Evolutionary conservation across 2,113 vertebrate species (phyloP), one percentile per base, ranked within the genome.

Genomic region (Sinocyclocheilus anophthalmus): DNA sequence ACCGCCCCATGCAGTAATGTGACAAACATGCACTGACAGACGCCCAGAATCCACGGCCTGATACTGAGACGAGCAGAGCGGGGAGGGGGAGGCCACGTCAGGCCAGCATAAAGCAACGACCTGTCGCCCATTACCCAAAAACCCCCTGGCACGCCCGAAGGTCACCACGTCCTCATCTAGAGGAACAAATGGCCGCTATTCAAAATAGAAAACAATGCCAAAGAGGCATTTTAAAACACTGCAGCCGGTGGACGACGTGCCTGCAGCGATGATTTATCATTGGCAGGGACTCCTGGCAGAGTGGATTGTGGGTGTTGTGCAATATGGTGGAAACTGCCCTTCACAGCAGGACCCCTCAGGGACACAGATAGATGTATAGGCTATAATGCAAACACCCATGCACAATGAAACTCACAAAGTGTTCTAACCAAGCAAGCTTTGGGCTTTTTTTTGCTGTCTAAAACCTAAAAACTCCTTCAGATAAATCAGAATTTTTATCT

Each of bases 201-300:
- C 10, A 92, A 95, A 94, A 94, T 94, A 94, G 92, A 83, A 84
- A 90, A 84, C 90, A 91, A 92, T 90, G 91, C 87, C 88, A 76
- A 84, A 84, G 84, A 86, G 91, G 89, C 88, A 90, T 91, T 88
- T 86, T 76, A 91, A 84, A 87, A 84, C 45, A 61, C 69, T 30
- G 55, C 30, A 22, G 13, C 9, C 73, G 33, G 81, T 18, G 73
- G 88, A 89, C 80, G 88, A 90, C 89, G 24, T 4, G 88, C 85
- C 81, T 76, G 63, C n/a, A 55, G 53, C 69, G 45, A 26, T 85
- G 85, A 86, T 89, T 88, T 87, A 91, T 69, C 61, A 50, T 53
- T 84, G 85, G 45, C 26, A 59, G 20, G 16, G 70, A 50, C 63
- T 37, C 24, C 20, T 24, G 76, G 81, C 79, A 77, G 69, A 80